phyloP scores from a whole-genome alignment of 2,113 vertebrate genomes.

The Psittacus erithacus region DNA sequence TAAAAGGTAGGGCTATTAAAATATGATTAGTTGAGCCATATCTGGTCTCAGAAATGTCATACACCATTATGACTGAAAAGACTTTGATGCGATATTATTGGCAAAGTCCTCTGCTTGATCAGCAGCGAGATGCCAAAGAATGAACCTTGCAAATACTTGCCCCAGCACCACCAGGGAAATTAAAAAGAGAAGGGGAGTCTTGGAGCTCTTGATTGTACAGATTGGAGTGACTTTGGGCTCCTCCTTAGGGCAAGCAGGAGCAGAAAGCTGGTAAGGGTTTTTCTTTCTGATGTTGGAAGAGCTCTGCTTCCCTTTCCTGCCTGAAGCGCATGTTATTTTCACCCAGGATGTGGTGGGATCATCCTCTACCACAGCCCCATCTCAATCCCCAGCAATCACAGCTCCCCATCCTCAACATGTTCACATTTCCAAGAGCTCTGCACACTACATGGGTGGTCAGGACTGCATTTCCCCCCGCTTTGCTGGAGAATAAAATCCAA shows the following conservation, averaged over 20 bases:
- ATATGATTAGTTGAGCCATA: conserved; percentile 75
- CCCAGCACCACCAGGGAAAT: neutral
- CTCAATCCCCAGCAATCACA: neutral
- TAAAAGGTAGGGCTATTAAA: conserved; percentile 79
- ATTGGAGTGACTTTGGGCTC: neutral
- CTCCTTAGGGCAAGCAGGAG: neutral
- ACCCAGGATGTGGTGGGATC: neutral
- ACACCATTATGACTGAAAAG: conserved; percentile 76
- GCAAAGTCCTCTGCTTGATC: conserved; percentile 59
- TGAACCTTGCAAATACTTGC: conserved; percentile 3
- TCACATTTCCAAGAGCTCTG: neutral
- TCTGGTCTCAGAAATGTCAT: conserved; percentile 79
- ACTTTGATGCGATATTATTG: conserved; percentile 56
- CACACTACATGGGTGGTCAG: conserved; percentile 65
- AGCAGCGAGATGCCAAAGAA: conserved; percentile 26
- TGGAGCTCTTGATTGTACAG: neutral
- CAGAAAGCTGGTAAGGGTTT: neutral
- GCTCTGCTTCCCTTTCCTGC: neutral
- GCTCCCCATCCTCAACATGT: neutral
- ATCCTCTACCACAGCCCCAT: neutral
- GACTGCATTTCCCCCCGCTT: neutral
- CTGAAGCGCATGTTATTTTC: neutral
- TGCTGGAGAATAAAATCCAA: neutral
- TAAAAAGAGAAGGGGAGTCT: neutral
- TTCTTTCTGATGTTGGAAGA: neutral